Evolutionary conservation across 2,113 vertebrate genomes (phyloP).

Genomic region (Ageneiosus marmoratus): DNA sequence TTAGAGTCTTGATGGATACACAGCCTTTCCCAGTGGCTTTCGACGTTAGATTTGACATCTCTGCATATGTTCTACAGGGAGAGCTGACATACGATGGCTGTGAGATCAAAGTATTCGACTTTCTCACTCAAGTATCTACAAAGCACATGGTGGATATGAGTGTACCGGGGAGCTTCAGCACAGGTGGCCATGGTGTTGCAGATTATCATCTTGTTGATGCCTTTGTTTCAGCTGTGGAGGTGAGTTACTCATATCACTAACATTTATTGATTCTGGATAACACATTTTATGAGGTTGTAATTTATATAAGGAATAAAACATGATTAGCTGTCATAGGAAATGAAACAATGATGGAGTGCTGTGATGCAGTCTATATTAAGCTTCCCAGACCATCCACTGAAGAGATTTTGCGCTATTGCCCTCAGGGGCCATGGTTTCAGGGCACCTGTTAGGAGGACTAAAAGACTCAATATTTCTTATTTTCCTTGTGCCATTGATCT

Average conservation of each 20-base stretch:
- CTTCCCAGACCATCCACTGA: too few relatives aligned
- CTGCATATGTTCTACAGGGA: slow-evolving; percentile 61
- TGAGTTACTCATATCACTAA: slow-evolving; percentile 58
- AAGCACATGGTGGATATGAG: slow-evolving; percentile 50
- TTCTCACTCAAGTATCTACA: slow-evolving; percentile 67
- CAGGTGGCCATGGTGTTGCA: slow-evolving; percentile 67
- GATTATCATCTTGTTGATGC: slow-evolving; percentile 77
- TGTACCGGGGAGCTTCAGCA: slow-evolving; percentile 45
- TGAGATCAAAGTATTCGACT: slow-evolving; percentile 71
- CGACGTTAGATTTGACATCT: background rate
- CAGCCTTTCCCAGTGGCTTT: background rate
- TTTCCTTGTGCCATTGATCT: too few relatives aligned
- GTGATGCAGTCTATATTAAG: background rate
- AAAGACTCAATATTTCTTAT: too few relatives aligned
- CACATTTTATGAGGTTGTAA: background rate
- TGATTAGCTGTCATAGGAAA: background rate
- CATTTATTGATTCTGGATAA: background rate
- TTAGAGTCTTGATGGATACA: background rate
- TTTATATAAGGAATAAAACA: background rate
- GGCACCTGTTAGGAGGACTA: too few relatives aligned
- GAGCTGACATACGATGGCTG: slow-evolving; percentile 67
- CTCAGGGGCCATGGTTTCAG: too few relatives aligned
- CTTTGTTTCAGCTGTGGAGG: slow-evolving; percentile 78
- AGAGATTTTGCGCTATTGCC: too few relatives aligned
- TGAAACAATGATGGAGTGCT: background rate